These are phyloP conservation scores for Strix aluco DNA, from an alignment of 2,113 vertebrate species.

Conservation along the genomic window DNA sequence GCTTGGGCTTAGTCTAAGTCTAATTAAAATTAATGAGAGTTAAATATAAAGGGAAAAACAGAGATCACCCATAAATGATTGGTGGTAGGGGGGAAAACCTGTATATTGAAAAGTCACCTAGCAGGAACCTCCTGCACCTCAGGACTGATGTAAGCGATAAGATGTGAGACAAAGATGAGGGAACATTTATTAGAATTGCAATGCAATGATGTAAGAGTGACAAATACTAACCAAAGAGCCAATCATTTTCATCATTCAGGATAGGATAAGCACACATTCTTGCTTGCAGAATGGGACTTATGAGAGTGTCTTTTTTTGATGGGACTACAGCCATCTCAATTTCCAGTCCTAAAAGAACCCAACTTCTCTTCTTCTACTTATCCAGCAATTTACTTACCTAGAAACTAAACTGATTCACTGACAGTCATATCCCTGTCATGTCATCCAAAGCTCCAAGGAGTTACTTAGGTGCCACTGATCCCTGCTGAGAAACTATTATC, in stretches of 20 bases:
- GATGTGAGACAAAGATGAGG: background rate
- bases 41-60: background rate
- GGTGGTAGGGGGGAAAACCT: background rate
- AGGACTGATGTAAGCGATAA: background rate
- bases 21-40: slow-evolving; percentile 27
- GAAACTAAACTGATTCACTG: background rate
- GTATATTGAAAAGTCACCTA: background rate
- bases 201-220: background rate
- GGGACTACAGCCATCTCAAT: background rate
- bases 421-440: background rate
- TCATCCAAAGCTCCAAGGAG: background rate
- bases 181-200: background rate
- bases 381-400: background rate
- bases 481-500: background rate
- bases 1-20: background rate
- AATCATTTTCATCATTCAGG: background rate
- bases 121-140: background rate
- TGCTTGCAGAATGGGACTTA: background rate
- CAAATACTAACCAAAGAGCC: background rate
- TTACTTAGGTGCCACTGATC: background rate
- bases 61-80: background rate
- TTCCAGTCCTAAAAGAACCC: background rate
- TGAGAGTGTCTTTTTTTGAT: background rate
- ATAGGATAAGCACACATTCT: background rate
- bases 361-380: background rate